Percentiles rank a stretch among this genome's conserved stretches.
Evolutionary conservation across 1,140 invertebrate genomes (phyloP).

Genomic region (Drosophila novamexicana): DNA sequence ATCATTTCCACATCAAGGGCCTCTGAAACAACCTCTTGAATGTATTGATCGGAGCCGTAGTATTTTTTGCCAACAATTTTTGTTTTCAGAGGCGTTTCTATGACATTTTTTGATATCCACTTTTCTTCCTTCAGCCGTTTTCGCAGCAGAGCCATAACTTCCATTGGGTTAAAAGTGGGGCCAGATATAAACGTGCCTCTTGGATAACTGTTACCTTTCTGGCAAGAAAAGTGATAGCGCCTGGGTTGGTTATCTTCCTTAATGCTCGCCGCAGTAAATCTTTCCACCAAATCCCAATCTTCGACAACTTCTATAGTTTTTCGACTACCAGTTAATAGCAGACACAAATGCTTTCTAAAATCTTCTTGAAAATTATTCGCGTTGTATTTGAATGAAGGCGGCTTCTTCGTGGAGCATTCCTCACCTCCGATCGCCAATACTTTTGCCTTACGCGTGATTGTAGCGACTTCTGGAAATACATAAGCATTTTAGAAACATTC

Average conservation of each 20-base stretch:
- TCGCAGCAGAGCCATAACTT: neutral
- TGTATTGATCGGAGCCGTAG: constrained; percentile 8
- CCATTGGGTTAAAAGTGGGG: neutral
- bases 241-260: constrained; percentile 3
- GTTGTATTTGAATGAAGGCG: neutral
- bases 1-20: neutral
- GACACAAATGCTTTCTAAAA: neutral
- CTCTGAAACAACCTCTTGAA: constrained; percentile 11
- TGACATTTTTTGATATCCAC: constrained; percentile 10
- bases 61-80: neutral
- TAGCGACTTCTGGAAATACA: neutral
- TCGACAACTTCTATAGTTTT: neutral
- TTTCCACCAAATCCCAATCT: constrained; percentile 14
- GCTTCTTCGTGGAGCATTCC: neutral
- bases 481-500: no score
- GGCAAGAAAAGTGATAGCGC: constrained; percentile 15
- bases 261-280: neutral
- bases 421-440: constrained; percentile 13
- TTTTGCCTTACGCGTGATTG: neutral
- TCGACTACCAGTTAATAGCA: constrained; percentile 8
- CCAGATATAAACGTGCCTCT: neutral
- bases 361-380: neutral
- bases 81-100: constrained; percentile 4
- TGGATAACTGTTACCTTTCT: neutral
- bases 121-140: constrained; percentile 17